Evolutionary conservation across 2,888 invertebrate genomes (phyloP), one percentile per base, ranked within the genome.

Genomic region (Scaptomyza parva): DNA sequence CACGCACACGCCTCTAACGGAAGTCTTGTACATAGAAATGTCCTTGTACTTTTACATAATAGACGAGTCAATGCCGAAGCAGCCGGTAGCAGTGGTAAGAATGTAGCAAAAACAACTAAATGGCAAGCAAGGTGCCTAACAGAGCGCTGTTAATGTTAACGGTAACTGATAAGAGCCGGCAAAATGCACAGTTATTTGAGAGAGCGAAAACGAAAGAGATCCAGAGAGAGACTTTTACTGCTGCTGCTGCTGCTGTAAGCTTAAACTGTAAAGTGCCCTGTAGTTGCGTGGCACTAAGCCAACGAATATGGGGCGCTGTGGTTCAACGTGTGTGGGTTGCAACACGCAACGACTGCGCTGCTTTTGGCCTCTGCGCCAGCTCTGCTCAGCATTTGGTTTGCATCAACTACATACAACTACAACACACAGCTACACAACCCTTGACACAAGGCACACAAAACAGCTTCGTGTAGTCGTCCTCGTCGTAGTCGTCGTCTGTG

Each of bases 11-110:
- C 70, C 20, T 39, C 55, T n/a, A 57, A 57, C 45, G 17, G 14
- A 8, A 17, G 17, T 17, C 17, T 30, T 17, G 24, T 73, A 78
- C 61, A 71, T 88, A 65, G 43, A 70, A 65, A 68, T 88, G 89
- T 82, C 88, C 88, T 89, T 89, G 89, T 77, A 68, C 75, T 72
- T 83, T 87, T 88, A 85, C 83, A 89, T 81, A 89, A 87, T 70
- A 75, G 78, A 80, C 80, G 78, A 83, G 43, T 71, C 69, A 72
- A 55, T 67, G 74, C 73, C 74, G 73, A 62, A 51, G 78, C 66
- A 51, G 78, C 66, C 75, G 68, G 69, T 70, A 70, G 60, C 64
- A 67, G 60, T 54, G 33, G 39, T 22, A 7, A 35, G 33, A 67
- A 54, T 26, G 7, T 22, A 14, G 66, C 67, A 48, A 60, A 66